Conservation (phyloP, 2,113 vertebrate genomes). For the Mustelus asterias region DNA sequence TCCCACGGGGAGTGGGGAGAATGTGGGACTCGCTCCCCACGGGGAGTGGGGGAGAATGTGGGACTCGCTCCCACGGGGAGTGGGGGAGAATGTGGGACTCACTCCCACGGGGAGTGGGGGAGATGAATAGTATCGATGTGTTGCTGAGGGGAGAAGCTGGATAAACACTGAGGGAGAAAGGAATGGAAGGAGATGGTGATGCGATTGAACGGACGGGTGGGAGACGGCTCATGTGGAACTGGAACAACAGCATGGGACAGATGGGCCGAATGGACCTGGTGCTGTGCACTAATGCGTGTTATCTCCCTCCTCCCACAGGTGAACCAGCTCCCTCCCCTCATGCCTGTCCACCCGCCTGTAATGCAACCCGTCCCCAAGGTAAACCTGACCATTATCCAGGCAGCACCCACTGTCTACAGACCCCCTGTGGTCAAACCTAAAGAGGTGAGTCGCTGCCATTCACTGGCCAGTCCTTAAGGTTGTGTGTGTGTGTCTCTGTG, state of each 20-base stretch:
- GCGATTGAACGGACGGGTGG: background rate
- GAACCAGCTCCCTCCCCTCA: constrained; percentile 53
- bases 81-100: no score
- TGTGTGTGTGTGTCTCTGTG: no score
- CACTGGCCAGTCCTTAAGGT: no score
- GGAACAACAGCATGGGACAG: background rate
- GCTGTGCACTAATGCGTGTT: background rate
- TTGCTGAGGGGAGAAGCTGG: background rate
- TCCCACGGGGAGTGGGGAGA: no score
- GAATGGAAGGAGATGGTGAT: background rate
- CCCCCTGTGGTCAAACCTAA: constrained; percentile 52
- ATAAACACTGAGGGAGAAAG: background rate
- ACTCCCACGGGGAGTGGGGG: no score
- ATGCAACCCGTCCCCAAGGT: constrained; percentile 51
- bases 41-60: no score
- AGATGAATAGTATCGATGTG: background rate
- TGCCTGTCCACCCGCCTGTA: constrained; percentile 47
- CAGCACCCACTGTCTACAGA: constrained; percentile 69
- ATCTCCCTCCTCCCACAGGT: constrained; percentile 46
- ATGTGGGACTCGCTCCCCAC: no score
- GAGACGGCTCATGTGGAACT: no score
- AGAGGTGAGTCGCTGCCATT: background rate
- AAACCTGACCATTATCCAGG: constrained; percentile 65
- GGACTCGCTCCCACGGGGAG: no score
- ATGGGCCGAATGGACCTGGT: background rate